These are phyloP conservation scores for Tetraodon nigroviridis DNA, from an alignment of 2,113 vertebrate genomes.

Conservation along the genomic window DNA sequence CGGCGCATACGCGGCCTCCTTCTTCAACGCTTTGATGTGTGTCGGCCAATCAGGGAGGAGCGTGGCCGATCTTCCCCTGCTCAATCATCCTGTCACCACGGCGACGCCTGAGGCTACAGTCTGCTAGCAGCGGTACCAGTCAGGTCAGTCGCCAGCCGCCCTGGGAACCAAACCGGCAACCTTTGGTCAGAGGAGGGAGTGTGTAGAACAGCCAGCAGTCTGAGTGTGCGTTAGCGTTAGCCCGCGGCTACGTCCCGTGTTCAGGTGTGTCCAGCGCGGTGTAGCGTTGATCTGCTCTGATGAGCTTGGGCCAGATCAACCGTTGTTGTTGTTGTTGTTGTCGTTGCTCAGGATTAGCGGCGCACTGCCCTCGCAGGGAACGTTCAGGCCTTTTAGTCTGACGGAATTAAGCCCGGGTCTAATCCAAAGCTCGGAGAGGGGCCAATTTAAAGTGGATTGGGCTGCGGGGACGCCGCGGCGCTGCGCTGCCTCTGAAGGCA, in stretches of 20 bases:
- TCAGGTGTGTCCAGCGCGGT: too few relatives aligned
- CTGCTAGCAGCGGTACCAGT: too few relatives aligned
- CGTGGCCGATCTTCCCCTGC: too few relatives aligned
- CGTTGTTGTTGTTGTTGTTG: constrained; percentile 41
- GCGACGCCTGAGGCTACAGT: too few relatives aligned
- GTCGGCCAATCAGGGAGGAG: too few relatives aligned
- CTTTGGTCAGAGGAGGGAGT: constrained; percentile 8
- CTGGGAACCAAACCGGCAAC: constrained; percentile 44
- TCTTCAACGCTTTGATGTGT: too few relatives aligned
- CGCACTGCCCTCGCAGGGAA: constrained; percentile 36
- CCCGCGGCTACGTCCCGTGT: too few relatives aligned
- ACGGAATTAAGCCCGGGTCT: constrained; percentile 61
- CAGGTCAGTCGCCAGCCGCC: neutral
- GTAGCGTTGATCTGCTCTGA: neutral
- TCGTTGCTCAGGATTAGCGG: constrained; percentile 50
- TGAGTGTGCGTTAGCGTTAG: too few relatives aligned
- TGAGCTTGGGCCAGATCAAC: constrained; percentile 37
- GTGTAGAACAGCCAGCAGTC: too few relatives aligned
- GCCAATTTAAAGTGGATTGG: constrained; percentile 59
- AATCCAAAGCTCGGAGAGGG: constrained; percentile 56
- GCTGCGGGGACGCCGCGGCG: constrained; percentile 10
- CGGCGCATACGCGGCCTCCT: too few relatives aligned
- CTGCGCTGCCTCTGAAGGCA: neutral
- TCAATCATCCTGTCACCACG: too few relatives aligned
- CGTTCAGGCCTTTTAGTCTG: constrained; percentile 54